Base-by-base conservation (phyloP, 2,797 vertebrate species). In the Uromys caudimaculatus region DNA sequence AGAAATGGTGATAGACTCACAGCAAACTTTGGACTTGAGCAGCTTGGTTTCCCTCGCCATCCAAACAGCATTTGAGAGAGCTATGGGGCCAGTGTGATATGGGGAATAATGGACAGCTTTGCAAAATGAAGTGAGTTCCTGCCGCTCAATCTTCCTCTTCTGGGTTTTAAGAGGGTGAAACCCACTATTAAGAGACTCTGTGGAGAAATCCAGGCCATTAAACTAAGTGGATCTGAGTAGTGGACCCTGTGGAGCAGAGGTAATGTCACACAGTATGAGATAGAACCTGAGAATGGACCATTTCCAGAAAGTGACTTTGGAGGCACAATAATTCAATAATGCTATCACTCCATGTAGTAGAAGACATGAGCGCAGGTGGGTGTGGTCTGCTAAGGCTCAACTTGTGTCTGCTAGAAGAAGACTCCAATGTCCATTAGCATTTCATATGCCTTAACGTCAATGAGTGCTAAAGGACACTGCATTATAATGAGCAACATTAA, bases 61-160 rank as follows among this genome's bases (percentile, higher is more conserved):
- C 4, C 32, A 21, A 67, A 73, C 4, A 69, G 5, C 27, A 23
- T 9, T 52, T 47, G 52, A 88, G n/a, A 86, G 50, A 14, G 17
- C 23, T 56, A 8, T 23, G 12, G 21, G 52, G 8, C 17, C 23
- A 50, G 17, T 10, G 6, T 10, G 47, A 16, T 0, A 0, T 41
- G 9, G 24, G 2, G 2, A 12, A 56, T 10, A 52, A 88, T 85
- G 41, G 47, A 73, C 24, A 85, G 27, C 50, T 1, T 6, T 6
- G 19, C 32, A 32, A 56, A 88, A 23, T 12, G 24, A 60, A 41
- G 16, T 16, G 6, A 3, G 4, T 58, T 83, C 60, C 60, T 89
- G 14, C 41, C 14, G 23, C 16, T 38, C 10, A 23, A 13, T 47
- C 13, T 38, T 54, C 4, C 19, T 84, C 52, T 52, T 10, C 16